These are phyloP conservation scores for Rhinopomastus cyanomelas DNA, from an alignment of 2,113 vertebrate species.

Conservation along the genomic window DNA sequence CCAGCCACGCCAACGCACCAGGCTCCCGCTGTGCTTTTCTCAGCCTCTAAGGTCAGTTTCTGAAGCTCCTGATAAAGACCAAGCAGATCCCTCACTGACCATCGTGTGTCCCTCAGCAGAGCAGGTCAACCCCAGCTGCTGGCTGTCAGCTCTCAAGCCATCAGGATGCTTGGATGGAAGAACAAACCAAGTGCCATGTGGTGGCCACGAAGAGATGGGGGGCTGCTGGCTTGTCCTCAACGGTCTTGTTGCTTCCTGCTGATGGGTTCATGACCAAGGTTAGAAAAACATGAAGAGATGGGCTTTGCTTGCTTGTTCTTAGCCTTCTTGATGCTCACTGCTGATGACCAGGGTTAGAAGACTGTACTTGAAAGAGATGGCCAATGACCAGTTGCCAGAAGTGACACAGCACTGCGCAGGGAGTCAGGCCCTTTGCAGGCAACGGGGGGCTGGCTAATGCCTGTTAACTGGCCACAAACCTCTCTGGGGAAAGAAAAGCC, in stretches of 20 bases:
- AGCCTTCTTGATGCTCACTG: neutral
- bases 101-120: neutral
- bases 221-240: neutral
- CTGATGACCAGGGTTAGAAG: neutral
- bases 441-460: neutral
- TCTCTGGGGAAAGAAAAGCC: neutral
- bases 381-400: neutral
- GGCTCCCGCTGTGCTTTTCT: neutral
- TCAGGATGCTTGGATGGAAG: neutral
- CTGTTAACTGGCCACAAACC: neutral
- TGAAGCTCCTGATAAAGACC: neutral
- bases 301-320: neutral
- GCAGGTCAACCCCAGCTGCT: neutral
- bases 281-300: neutral
- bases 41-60: neutral
- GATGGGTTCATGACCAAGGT: neutral
- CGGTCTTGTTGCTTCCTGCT: neutral
- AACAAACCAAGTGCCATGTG: neutral
- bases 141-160: neutral
- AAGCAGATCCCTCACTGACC: neutral
- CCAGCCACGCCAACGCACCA: neutral
- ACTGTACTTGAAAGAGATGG: neutral
- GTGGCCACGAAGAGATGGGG: neutral
- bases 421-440: neutral
- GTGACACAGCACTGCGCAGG: neutral